phyloP scores from a whole-genome alignment of 2,113 vertebrate species.

The Podocnemis expansa region DNA sequence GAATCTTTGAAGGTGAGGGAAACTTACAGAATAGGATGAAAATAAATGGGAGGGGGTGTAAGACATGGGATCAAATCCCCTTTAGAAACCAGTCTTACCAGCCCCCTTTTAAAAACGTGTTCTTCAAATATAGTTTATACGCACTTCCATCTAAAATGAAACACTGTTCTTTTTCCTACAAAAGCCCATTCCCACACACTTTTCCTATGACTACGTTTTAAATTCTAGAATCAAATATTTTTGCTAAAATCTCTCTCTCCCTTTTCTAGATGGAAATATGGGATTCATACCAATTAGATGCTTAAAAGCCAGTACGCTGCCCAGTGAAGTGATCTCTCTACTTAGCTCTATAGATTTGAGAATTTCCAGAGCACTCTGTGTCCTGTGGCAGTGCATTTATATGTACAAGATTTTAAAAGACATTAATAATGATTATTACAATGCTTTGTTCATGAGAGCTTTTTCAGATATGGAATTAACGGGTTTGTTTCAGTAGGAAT shows the following conservation, averaged over 20 bases:
- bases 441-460: not conserved
- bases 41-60: too few species aligned
- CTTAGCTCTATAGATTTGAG: not conserved
- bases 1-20: too few species aligned
- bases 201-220: not conserved
- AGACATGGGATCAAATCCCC: too few species aligned
- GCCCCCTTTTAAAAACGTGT: not conserved
- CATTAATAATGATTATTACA: not conserved
- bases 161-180: rapidly evolving
- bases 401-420: not conserved
- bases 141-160: not conserved
- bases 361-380: constrained; percentile 6
- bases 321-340: not conserved
- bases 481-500: not conserved
- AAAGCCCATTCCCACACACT: not conserved
- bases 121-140: not conserved
- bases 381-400: not conserved
- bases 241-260: not conserved
- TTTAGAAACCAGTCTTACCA: not conserved
- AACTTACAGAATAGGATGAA: too few species aligned
- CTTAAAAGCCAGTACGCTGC: not conserved
- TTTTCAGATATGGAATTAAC: not conserved
- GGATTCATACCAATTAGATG: not conserved
- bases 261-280: not conserved
- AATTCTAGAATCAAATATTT: not conserved